Evolutionary conservation across 2,888 invertebrate species (phyloP).

Genomic region (Pediacus dermestoides): DNA sequence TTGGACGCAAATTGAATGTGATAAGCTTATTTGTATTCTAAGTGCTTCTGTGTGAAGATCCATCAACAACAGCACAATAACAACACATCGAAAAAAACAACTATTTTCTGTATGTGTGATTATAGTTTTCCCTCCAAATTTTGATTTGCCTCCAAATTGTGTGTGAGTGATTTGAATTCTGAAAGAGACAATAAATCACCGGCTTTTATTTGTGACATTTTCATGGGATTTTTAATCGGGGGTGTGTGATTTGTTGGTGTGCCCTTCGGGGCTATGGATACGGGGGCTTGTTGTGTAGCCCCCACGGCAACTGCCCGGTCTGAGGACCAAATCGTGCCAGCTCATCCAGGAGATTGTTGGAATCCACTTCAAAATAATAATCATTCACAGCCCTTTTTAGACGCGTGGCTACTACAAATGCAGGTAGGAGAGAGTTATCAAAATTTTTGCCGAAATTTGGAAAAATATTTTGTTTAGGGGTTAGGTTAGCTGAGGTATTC

Average conservation of each 20-base stretch:
- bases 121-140: conserved; percentile 8
- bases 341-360: conserved; percentile 49
- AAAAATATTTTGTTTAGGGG: conserved; percentile 15
- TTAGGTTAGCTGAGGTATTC: conserved; percentile 13
- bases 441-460: conserved; percentile 14
- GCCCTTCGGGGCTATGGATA: conserved; percentile 46
- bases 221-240: conserved; percentile 21
- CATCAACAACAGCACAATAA: too few relatives aligned
- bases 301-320: conserved; percentile 45
- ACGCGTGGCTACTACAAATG: conserved; percentile 47
- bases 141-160: conserved; percentile 9
- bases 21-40: conserved; percentile 38
- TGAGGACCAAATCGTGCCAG: conserved; percentile 48
- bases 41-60: conserved; percentile 19
- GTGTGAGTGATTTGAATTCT: too few relatives aligned
- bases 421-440: conserved; percentile 34
- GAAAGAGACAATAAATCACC: too few relatives aligned
- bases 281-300: conserved; percentile 48
- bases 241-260: conserved; percentile 25
- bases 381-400: conserved; percentile 46
- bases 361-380: conserved; percentile 42
- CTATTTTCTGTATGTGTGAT: conserved; percentile 12
- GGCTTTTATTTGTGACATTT: conserved; percentile 9
- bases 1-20: conserved; percentile 35
- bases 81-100: conserved; percentile 7